Evolutionary conservation across 1,140 invertebrate genomes (phyloP), one percentile per base, ranked within the genome.

Genomic region (Leptopilina boulardi): DNA sequence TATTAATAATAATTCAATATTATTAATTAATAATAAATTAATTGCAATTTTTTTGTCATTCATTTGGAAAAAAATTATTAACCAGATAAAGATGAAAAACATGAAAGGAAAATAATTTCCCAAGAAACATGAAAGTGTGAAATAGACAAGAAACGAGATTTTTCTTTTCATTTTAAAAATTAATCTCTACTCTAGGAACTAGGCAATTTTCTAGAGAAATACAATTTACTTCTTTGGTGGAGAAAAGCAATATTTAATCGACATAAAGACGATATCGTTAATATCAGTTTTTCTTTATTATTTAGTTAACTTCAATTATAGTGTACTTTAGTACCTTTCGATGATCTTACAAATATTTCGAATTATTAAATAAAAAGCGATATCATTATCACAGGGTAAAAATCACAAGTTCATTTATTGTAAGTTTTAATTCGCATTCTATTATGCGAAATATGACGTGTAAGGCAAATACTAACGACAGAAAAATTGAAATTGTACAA

Each of bases 361-460:
- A 66, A 66, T 66, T n/a, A n/a, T 66, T 66, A 66, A 66, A 66
- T 66, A 30, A 66, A 38, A 30, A 30, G 21, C 26, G 15, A 66
- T 66, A 30, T 66, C 59, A 13, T n/a, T 66, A 66, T 66, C 59
- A 66, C 59, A 66, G 26, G 59, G 59, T 66, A 66, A 66, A 66
- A 66, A 66, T 66, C 59, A 66, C 59, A 66, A 66, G 26, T 66
- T n/a, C 15, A 4, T 30, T 30, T 30, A 30, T 66, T 34, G 26
- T 66, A 66, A 66, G 26, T 66, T 66, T 30, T 66, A 30, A 34
- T 30, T 30, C 26, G 59, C 59, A 13, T 21, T 15, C 21, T 51
- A 51, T 18, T 18, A n/a, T 18, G 47, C 47, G 47, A 51, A 18
- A 51, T 51, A 51, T 51, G 4, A 51, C 47, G 47, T 51, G 15